Evolutionary conservation across 2,113 vertebrate species (phyloP), one percentile per base, ranked within the genome.

Genomic region (Zapornia atra): DNA sequence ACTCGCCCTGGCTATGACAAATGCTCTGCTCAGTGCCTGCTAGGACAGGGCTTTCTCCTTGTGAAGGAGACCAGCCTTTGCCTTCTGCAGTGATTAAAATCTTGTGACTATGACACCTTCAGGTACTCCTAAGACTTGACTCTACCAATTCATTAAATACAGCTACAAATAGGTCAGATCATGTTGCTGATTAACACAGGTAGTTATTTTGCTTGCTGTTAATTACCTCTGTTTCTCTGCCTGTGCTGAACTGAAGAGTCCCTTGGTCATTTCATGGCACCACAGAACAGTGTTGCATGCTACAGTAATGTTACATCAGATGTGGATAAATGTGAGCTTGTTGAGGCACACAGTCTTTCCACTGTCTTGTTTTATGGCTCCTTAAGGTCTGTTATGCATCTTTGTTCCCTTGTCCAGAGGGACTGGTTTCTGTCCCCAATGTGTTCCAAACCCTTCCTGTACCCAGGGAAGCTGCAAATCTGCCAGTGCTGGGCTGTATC

Each of bases 1-100:
- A 72, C 48, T 81, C 0, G 0, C 42, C 4, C n/a, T 36, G 0
- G 0, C 81, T 80, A 21, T 24, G 40, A 29, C 0, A 0, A 79
- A 15, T 0, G 1, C 7, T 18, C 26, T 34, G 31, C 14, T 36
- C 10, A 5, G 20, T 22, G 42, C 16, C 42, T 66, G 28, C 16
- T 53, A 21, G 54, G 46, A 72, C 16, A 22, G 56, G 20, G 34
- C 40, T 82, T 92, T 82, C 65, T 75, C 28, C 66, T 77, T 40
- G 36, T 50, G 46, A 77, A 54, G 31, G 19, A 76, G 64, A 61
- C 44, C 44, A 51, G 22, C 5, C 22, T 77, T 75, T 44, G 42
- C 24, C 51, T 91, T 82, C 17, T 48, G 28, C 56, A 0, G 0
- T 11, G 15, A 42, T 75, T 78, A 57, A 81, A 88, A 77, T 66